Percentiles rank a stretch among this genome's conserved stretches.
These are phyloP conservation scores for Hylaeus anthracinus DNA, from an alignment of 1,140 invertebrate species.

Conservation along the genomic window DNA sequence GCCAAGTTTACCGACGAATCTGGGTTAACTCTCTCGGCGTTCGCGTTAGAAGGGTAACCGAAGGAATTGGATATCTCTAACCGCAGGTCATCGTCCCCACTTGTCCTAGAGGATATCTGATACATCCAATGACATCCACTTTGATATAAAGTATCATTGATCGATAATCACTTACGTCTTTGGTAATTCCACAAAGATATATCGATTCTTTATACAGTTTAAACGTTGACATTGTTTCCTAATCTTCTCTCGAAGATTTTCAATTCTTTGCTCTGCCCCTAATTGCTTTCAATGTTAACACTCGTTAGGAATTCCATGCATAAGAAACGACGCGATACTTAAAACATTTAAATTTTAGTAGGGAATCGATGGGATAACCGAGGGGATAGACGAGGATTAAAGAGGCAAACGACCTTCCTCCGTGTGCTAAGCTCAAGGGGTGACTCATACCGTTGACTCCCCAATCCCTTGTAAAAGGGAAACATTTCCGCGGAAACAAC, in stretches of 20 bases:
- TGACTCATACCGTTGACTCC: conserved; percentile 35
- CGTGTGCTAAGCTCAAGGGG: background rate
- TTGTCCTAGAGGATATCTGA: background rate
- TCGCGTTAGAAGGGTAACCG: background rate
- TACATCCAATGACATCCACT: background rate
- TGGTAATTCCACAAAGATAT: background rate
- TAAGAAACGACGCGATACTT: background rate
- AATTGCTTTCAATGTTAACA: no score
- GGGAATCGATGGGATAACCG: no score
- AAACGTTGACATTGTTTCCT: no score
- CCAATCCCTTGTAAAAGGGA: conserved; percentile 15
- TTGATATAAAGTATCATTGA: background rate
- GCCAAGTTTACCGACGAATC: background rate
- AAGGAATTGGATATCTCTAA: conserved; percentile 1
- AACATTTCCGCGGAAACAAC: conserved; percentile 38
- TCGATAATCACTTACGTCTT: background rate
- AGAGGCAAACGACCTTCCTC: conserved; percentile 25
- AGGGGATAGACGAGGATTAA: background rate
- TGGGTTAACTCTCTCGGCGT: background rate
- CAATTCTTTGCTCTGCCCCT: no score
- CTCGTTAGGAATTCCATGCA: no score
- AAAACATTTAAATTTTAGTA: background rate
- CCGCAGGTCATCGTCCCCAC: conserved; percentile 10
- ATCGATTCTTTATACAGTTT: background rate
- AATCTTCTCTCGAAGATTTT: no score